Base-by-base conservation (phyloP, 2,113 vertebrate species). In the Sinocyclocheilus maitianheensis region DNA sequence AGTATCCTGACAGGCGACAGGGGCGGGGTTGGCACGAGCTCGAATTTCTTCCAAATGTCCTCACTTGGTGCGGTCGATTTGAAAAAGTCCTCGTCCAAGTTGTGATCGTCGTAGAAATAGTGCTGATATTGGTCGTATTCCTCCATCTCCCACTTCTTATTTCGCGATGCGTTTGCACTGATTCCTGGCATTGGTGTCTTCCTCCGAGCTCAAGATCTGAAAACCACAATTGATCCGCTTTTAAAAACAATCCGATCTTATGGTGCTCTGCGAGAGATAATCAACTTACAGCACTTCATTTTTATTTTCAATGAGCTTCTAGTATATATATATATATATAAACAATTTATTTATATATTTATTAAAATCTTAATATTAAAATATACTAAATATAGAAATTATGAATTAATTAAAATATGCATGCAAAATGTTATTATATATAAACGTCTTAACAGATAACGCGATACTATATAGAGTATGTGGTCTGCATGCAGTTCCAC, bases 1-100 rank as follows among this genome's bases (percentile, higher is more conserved):
- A 91, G 91, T 22, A 90, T 71, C 89, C 95, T 95, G 88, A 95
- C 92, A 1, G 96, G 96, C 74, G 96, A 97, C 92, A 95, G 92
- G 89, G 97, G 96, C 77, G 97, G 97, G 88, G 97, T 97, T 86
- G 97, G 97, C 1, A 99, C 97, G 90, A 98, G 95, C 93, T 99
- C 97, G 89, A 99, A 99, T 95, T 98, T 99, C 94, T 98, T 98
- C 98, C 98, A 99, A 88, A 98, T 98, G 91, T 98, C 98, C 93
- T 98, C 97, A 85, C 98, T 98, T 91, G 97, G 97, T 12, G 97
- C 97, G 4, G 96, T 97, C 87, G 96, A 98, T 90, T 96, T 97
- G 90, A 97, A 97, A 90, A 97, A 97, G 92, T 98, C 97, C 93
- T 97, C 97, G 75, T 94, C 96, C 80, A 93, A 92, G 85, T 98